Base-by-base conservation (phyloP, 2,888 invertebrate species). In the Pammene aurita region DNA sequence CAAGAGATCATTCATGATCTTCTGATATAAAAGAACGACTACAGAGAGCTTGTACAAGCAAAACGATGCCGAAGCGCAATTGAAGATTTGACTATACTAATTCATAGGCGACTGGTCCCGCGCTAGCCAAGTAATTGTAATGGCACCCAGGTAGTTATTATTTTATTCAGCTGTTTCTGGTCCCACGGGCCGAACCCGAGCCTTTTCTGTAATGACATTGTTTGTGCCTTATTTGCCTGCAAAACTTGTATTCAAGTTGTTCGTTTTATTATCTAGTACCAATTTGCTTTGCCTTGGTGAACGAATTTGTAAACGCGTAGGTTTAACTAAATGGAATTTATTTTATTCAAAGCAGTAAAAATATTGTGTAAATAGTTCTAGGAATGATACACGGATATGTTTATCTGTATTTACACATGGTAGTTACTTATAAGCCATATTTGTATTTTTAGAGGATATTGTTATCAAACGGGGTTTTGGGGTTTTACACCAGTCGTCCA, bases 131-230 rank as follows among this genome's bases (percentile, higher is more conserved):
- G 10, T 5, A 10, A 26, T 50, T 54, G 13, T 13, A 54, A 54
- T 54, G 54, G 6, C 34, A 7, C 9, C 52, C 66, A 61, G 57
- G 57, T 55, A 56, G 57, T 41, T 42, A 60, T 69, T 65, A 64
- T 69, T 69, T 68, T 64, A 68, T 64, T 65, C 60, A 60, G 58
- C 60, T 65, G 60, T 63, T 67, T 42, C 57, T 52, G 57, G 69
- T 65, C 60, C 64, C 46, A 54, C 41, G 35, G 64, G 56, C 13
- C 26, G 50, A 57, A 57, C 46, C 38, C 46, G 58, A 64, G 63
- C 69, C 69, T 54, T 69, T 55, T 65, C 69, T 60, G 64, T 55
- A 65, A 42, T 54, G 41, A 60, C 65, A 60, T 69, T 68, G 68
- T 64, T 63, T 64, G 63, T 35, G 48, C 52, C 63, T 68, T 68